These are phyloP conservation scores for Lycaena phlaeas DNA, from an alignment of 2,888 invertebrate genomes.

Conservation along the genomic window DNA sequence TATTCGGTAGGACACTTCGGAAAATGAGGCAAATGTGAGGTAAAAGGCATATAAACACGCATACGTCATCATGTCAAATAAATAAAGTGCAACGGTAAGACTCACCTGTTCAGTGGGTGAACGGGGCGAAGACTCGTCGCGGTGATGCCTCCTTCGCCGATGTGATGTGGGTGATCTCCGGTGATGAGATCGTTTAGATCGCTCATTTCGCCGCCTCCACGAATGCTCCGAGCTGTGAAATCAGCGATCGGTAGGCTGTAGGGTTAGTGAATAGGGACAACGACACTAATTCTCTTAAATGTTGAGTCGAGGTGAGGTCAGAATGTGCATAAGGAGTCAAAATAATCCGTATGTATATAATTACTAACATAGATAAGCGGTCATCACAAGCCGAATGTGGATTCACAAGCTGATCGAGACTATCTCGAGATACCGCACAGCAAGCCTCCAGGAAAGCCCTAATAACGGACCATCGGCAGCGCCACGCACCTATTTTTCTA, in stretches of 20 bases:
- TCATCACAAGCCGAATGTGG: slow-evolving; percentile 42
- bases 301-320: slow-evolving; percentile 47
- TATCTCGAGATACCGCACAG: slow-evolving; percentile 53
- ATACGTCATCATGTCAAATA: slow-evolving; percentile 32
- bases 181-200: slow-evolving; percentile 89
- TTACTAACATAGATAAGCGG: slow-evolving; percentile 57
- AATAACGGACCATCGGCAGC: slow-evolving; percentile 42
- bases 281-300: slow-evolving; percentile 17
- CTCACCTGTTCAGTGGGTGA: slow-evolving; percentile 68
- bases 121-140: slow-evolving; percentile 61
- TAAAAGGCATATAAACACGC: slow-evolving; percentile 37
- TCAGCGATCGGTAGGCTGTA: slow-evolving; percentile 70
- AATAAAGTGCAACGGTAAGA: slow-evolving; percentile 39
- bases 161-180: slow-evolving; percentile 86
- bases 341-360: slow-evolving; percentile 17
- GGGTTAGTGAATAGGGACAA: slow-evolving; percentile 56
- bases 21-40: slow-evolving; percentile 42
- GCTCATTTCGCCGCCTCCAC: slow-evolving; percentile 85
- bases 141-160: slow-evolving; percentile 78
- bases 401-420: slow-evolving; percentile 45
- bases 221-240: slow-evolving; percentile 83
- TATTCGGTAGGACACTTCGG: slow-evolving; percentile 59
- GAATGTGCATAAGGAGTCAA: slow-evolving; percentile 32
- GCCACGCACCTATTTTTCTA: slow-evolving; percentile 38
- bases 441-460: slow-evolving; percentile 51